phyloP scores from a whole-genome alignment of 2,888 invertebrate species.

The Chromoteleia sp. region DNA sequence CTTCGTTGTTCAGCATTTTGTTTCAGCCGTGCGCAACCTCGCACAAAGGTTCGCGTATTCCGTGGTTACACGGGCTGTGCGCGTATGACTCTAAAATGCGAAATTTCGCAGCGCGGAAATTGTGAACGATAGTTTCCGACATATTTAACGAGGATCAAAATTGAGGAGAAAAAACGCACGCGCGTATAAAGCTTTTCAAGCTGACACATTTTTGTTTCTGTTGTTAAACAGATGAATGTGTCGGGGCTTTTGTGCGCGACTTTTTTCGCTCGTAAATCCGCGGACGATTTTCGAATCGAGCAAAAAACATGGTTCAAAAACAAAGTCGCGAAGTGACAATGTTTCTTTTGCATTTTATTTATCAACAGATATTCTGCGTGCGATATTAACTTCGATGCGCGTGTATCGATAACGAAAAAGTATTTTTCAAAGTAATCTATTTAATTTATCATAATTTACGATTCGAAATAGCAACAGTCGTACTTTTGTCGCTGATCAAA shows the following conservation, averaged over 20 bases:
- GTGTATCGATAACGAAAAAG: too few relatives aligned
- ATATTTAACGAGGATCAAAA: constrained; percentile 58
- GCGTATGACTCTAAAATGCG: constrained; percentile 20
- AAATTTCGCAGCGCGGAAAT: constrained; percentile 46
- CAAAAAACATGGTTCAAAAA: constrained; percentile 3
- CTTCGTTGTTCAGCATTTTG: constrained; percentile 44
- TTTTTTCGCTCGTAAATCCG: constrained; percentile 38
- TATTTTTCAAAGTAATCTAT: too few relatives aligned
- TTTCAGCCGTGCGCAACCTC: constrained; percentile 37
- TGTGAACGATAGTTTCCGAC: constrained; percentile 60
- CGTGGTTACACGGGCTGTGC: neutral
- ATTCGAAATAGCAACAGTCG: too few relatives aligned
- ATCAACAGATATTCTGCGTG: neutral
- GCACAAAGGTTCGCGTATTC: constrained; percentile 26
- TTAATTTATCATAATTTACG: too few relatives aligned
- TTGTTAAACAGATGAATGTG: constrained; percentile 54
- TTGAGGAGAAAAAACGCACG: constrained; percentile 38
- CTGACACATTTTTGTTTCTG: constrained; percentile 40
- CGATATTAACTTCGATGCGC: neutral
- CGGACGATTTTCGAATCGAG: constrained; percentile 31
- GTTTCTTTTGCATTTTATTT: constrained; percentile 4
- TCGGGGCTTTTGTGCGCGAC: constrained; percentile 19
- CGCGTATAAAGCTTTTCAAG: constrained; percentile 43
- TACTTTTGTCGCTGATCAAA: too few relatives aligned
- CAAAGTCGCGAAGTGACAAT: constrained; percentile 4